These are phyloP conservation scores for Loxodonta africana DNA, from an alignment of 2,113 vertebrate species.

Conservation along the genomic window DNA sequence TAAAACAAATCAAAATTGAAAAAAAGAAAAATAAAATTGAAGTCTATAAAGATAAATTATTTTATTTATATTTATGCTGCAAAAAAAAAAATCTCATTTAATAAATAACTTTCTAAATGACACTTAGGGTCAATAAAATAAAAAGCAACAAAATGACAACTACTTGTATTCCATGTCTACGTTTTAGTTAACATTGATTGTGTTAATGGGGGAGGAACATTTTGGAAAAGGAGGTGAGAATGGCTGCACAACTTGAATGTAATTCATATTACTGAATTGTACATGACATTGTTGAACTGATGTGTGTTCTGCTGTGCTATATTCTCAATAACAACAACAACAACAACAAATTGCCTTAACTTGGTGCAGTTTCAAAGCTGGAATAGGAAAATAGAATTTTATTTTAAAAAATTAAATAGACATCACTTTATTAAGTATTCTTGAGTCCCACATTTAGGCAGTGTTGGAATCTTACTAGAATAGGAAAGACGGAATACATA, in stretches of 20 bases:
- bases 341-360: background rate
- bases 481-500: background rate
- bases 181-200: background rate
- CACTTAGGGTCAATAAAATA: background rate
- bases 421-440: background rate
- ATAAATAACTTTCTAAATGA: background rate
- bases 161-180: background rate
- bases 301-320: background rate
- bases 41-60: background rate
- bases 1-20: background rate
- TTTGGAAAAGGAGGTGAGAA: background rate
- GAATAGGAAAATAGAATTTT: background rate
- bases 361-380: background rate
- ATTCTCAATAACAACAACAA: background rate
- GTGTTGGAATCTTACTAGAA: background rate
- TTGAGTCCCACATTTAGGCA: background rate
- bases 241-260: background rate
- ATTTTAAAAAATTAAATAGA: background rate
- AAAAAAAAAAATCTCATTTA: background rate
- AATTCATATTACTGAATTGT: background rate
- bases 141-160: background rate
- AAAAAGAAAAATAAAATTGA: background rate
- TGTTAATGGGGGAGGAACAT: background rate
- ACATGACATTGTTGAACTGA: background rate
- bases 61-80: background rate